phyloP scores from a whole-genome alignment of 2,113 vertebrate genomes.

The Euleptes europaea region DNA sequence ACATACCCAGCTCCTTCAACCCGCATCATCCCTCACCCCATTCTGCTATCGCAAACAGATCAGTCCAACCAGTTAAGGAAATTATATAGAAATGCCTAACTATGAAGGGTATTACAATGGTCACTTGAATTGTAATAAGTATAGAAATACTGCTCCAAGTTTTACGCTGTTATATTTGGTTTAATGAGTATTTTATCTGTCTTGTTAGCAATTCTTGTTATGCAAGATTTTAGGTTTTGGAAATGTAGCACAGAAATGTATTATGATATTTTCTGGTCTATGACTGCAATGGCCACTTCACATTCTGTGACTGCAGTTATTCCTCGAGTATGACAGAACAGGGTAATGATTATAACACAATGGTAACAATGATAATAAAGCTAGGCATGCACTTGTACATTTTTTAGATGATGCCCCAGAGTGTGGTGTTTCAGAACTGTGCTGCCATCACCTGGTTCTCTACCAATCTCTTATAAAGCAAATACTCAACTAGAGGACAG shows the following conservation, averaged over 20 bases:
- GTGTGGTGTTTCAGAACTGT: background rate
- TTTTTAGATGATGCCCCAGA: background rate
- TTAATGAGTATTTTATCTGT: too few species aligned
- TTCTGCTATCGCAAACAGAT: too few species aligned
- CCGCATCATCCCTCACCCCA: too few species aligned
- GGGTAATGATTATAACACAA: background rate
- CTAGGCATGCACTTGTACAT: too few species aligned
- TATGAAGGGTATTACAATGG: background rate
- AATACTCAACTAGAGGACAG: background rate
- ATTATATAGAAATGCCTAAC: background rate
- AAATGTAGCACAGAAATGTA: too few species aligned
- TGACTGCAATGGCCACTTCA: background rate
- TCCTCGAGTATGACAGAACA: background rate
- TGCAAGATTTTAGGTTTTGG: too few species aligned
- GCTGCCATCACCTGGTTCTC: background rate
- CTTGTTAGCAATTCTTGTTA: too few species aligned
- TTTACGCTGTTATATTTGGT: too few species aligned
- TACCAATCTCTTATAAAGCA: background rate
- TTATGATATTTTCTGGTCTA: too few species aligned
- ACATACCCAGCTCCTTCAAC: too few species aligned
- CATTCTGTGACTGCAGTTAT: background rate
- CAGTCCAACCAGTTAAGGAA: background rate
- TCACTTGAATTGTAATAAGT: too few species aligned
- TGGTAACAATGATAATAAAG: background rate
- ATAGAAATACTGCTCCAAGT: too few species aligned